A percentile compares a stretch with the other conserved stretches of the same genome.
Evolutionary conservation across 2,888 invertebrate genomes (phyloP).

Genomic region (Polydrusus pterygomalis): DNA sequence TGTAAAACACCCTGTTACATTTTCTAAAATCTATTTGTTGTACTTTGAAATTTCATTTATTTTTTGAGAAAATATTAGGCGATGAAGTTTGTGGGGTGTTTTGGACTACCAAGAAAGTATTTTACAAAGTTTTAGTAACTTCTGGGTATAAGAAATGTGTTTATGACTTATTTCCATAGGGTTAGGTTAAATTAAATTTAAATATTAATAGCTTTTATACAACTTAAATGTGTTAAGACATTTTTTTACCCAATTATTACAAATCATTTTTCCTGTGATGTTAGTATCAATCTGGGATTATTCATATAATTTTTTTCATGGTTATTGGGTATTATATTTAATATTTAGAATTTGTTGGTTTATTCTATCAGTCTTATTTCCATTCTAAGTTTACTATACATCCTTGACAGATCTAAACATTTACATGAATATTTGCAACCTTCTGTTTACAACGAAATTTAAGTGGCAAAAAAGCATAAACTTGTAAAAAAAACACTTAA

Average conservation of each 20-base stretch:
- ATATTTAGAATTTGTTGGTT: too few relatives aligned
- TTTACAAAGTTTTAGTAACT: neutral
- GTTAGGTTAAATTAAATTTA: neutral
- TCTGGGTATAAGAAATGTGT: neutral
- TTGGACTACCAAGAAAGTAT: slow-evolving; percentile 2
- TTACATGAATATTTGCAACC: slow-evolving; percentile 4
- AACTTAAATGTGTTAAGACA: neutral
- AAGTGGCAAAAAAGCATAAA: neutral
- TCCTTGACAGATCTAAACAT: slow-evolving; percentile 10
- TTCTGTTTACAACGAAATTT: neutral
- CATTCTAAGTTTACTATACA: slow-evolving; percentile 5
- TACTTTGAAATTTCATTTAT: slow-evolving; percentile 27
- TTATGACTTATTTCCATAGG: slow-evolving; percentile 2
- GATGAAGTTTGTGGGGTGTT: slow-evolving; percentile 7
- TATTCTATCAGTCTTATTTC: slow-evolving; percentile 6
- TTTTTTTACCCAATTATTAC: neutral
- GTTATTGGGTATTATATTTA: too few relatives aligned
- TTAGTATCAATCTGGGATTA: neutral
- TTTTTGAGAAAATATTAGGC: neutral
- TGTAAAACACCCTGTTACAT: slow-evolving; percentile 17
- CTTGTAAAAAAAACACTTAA: too few relatives aligned
- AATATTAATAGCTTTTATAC: neutral
- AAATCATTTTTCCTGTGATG: neutral
- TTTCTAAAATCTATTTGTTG: slow-evolving; percentile 28
- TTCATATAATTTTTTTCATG: neutral